Evolutionary conservation across 2,797 vertebrate species (phyloP).

Genomic region (Scarus forsteni): DNA sequence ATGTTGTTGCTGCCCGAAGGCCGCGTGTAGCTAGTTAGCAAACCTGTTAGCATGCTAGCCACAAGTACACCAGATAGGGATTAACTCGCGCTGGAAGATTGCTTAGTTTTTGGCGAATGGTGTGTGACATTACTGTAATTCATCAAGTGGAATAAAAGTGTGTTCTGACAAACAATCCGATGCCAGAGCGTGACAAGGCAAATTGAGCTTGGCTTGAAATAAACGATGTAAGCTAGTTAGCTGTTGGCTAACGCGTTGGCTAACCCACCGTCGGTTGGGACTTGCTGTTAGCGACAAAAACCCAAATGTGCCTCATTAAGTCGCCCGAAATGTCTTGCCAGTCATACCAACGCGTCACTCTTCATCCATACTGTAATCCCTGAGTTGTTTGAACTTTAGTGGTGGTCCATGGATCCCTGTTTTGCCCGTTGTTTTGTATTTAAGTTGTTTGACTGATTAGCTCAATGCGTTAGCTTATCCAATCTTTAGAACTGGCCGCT

Average conservation of each 20-base stretch:
- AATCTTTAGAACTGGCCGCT: slow-evolving; percentile 13
- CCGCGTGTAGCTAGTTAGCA: slow-evolving; percentile 72
- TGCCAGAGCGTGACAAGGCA: neutral
- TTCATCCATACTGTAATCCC: no score
- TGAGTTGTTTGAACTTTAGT: no score
- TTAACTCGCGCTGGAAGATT: slow-evolving; percentile 45
- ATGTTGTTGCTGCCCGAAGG: slow-evolving; percentile 65
- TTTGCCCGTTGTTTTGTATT: neutral
- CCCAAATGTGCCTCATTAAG: slow-evolving; percentile 6
- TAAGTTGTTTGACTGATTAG: slow-evolving; percentile 14
- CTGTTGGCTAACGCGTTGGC: slow-evolving; percentile 25
- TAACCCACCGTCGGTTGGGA: neutral
- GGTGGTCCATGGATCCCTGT: no score
- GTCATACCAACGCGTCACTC: no score
- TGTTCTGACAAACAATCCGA: neutral
- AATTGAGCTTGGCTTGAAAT: neutral
- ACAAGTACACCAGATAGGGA: slow-evolving; percentile 35
- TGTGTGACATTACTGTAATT: neutral
- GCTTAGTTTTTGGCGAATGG: neutral
- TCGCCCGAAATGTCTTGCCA: no score
- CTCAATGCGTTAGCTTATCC: slow-evolving; percentile 21
- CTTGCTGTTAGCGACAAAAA: slow-evolving; percentile 4
- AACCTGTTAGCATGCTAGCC: slow-evolving; percentile 61
- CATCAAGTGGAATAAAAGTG: accelerated
- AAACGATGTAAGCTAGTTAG: slow-evolving; percentile 24